Base-by-base conservation (phyloP, 1,140 invertebrate genomes). In the Tribolium madens region DNA sequence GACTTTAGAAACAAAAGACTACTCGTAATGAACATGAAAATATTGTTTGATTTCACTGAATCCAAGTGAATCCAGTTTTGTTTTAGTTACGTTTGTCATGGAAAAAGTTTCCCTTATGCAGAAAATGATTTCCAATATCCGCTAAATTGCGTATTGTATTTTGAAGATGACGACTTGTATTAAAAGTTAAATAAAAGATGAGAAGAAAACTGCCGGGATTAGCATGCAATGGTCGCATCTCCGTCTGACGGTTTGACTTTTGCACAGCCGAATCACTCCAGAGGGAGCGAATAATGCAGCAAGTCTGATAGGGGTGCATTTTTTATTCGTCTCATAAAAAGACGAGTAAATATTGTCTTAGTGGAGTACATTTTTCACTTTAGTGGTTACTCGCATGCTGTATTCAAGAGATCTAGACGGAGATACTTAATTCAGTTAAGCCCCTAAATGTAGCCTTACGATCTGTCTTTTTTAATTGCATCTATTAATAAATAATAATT, bases 281-380 rank as follows among this genome's bases (percentile, higher is more conserved):
- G 42, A 48, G 72, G 77, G 77, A 73, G 15, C 57, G 73, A 82
- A 82, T 83, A 82, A 83, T 82, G 82, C 81, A 81, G 81, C 81
- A 73, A 31, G 68, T 75, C 76, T 60, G 48, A 76, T 52, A 70
- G 72, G 83, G 83, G 83, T 84, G 83, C 83, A 84, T 84, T 84
- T 82, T 84, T 84, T 84, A 84, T 83, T 78, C 69, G 78, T 42
- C 69, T 75, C 52, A 78, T 75, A 82, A 81, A 83, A 80, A 78
- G 75, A 81, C 76, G 82, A 76, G 81, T 84, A 84, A 84, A 84
- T 84, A 84, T 84, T 84, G 78, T 84, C 80, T 84, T 80, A 84
- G 81, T 78, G 76, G 76, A 81, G 76, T 80, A 80, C 79, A 82
- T 82, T 83, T 82, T 82, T 82, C 81, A 81, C 78, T 83, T 83